A percentile compares a stretch with the other conserved stretches of the same genome.
Conservation (phyloP, 2,797 vertebrate genomes). For the Esox masquinongy region DNA sequence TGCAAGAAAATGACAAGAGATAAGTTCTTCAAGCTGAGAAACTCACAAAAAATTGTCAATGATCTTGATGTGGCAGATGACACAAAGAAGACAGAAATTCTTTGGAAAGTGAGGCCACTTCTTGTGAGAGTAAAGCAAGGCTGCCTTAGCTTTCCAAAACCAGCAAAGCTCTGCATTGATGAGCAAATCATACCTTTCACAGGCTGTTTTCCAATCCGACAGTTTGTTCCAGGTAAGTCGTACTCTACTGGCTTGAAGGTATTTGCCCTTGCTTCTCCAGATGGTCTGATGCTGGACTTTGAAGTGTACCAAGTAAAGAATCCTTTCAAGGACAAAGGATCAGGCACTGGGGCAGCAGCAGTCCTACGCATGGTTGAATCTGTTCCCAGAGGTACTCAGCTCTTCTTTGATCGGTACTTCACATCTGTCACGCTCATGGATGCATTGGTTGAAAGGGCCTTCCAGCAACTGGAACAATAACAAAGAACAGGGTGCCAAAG, state of each 20-base stretch:
- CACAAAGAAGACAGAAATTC: constrained; percentile 28
- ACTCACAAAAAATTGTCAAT: constrained; percentile 26
- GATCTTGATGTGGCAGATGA: constrained; percentile 28
- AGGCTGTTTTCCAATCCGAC: constrained; percentile 24
- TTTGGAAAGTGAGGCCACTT: constrained; percentile 26
- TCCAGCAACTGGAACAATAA: no score
- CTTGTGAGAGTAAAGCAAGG: constrained; percentile 26
- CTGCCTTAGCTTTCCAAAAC: constrained; percentile 26
- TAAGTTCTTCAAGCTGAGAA: constrained; percentile 31
- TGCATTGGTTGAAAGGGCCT: no score
- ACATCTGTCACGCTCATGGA: no score
- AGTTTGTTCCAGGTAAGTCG: constrained; percentile 39
- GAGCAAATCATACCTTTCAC: constrained; percentile 42
- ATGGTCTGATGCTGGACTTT: constrained; percentile 40
- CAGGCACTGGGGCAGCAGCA: constrained; percentile 2
- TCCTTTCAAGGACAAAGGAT: constrained; percentile 21
- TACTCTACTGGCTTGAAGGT: constrained; percentile 36
- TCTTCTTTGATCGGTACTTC: constrained; percentile 35
- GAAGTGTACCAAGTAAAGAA: constrained; percentile 36
- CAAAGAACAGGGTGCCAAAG: no score
- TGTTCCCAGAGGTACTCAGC: constrained; percentile 25
- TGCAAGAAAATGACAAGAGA: constrained; percentile 21
- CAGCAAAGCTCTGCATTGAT: neutral
- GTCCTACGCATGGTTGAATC: constrained; percentile 5
- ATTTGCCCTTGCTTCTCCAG: constrained; percentile 42